Conservation (phyloP, 2,888 invertebrate species). For the Toxonevra muliebris region DNA sequence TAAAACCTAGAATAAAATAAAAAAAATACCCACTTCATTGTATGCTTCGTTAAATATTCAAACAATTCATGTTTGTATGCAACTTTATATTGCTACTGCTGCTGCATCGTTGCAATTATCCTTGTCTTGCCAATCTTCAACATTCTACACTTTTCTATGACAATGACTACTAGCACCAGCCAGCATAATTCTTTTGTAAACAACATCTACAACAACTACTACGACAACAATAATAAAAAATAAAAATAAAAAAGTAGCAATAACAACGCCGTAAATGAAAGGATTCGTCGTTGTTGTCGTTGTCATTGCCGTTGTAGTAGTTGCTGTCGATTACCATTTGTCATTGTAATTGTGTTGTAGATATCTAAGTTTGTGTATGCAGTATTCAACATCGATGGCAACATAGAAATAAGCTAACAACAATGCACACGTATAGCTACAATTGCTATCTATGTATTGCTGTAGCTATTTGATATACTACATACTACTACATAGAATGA, state of each 20-base stretch:
- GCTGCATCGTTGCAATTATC: neutral
- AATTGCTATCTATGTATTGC: conserved; percentile 5
- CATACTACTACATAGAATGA: no score
- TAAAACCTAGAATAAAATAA: no score
- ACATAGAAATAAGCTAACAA: neutral
- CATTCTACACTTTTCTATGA: neutral
- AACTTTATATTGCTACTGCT: neutral
- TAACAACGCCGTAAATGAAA: no score
- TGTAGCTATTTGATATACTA: no score
- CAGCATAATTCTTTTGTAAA: neutral
- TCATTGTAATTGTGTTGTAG: conserved; percentile 1
- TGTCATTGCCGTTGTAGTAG: neutral
- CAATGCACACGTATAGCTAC: neutral
- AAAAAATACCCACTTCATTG: neutral
- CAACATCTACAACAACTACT: no score
- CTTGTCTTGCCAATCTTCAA: neutral
- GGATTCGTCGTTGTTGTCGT: neutral
- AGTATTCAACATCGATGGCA: neutral
- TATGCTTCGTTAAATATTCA: neutral
- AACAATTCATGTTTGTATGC: conserved; percentile 1
- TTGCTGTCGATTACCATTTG: neutral
- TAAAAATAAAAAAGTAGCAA: no score
- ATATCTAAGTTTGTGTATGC: neutral
- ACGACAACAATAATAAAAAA: no score
- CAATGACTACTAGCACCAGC: neutral